phyloP scores from a whole-genome alignment of 2,113 vertebrate genomes.

The Oxyura jamaicensis region DNA sequence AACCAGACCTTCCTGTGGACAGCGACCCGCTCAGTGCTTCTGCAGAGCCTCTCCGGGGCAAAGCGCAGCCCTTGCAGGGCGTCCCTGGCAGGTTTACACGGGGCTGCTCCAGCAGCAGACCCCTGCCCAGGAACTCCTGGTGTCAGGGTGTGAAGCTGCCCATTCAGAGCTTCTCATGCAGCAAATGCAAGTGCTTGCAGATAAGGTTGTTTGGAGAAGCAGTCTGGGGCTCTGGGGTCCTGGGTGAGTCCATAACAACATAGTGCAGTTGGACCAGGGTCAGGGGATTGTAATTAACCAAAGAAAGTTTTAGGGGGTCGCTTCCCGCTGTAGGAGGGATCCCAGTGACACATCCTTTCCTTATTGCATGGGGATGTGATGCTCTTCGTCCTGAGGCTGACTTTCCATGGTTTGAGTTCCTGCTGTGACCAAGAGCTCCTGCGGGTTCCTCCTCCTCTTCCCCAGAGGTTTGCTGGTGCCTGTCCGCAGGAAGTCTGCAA shows the following conservation, averaged over 20 bases:
- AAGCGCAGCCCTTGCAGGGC: neutral
- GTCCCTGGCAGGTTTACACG: neutral
- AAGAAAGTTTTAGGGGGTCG: neutral
- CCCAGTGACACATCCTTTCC: neutral
- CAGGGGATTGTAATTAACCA: neutral
- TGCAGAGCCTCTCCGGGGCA: neutral
- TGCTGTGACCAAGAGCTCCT: neutral
- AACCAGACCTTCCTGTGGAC: fast-evolving
- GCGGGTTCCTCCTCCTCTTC: neutral
- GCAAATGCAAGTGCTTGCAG: no score
- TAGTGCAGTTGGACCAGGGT: neutral
- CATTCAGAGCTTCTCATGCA: neutral
- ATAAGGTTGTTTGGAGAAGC: no score
- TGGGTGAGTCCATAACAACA: fast-evolving
- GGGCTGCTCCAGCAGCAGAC: neutral
- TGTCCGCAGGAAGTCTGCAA: neutral
- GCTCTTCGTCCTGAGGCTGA: neutral
- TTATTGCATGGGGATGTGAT: fast-evolving
- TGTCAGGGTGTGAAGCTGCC: neutral
- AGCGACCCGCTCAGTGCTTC: neutral
- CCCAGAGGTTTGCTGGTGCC: neutral
- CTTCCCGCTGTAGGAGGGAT: neutral
- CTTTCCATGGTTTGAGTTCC: neutral
- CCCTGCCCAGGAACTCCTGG: neutral
- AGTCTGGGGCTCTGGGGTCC: neutral